Percentiles rank a stretch among this genome's conserved stretches.
Evolutionary conservation across 2,888 invertebrate species (phyloP).

Genomic region (Ochropacha duplaris): DNA sequence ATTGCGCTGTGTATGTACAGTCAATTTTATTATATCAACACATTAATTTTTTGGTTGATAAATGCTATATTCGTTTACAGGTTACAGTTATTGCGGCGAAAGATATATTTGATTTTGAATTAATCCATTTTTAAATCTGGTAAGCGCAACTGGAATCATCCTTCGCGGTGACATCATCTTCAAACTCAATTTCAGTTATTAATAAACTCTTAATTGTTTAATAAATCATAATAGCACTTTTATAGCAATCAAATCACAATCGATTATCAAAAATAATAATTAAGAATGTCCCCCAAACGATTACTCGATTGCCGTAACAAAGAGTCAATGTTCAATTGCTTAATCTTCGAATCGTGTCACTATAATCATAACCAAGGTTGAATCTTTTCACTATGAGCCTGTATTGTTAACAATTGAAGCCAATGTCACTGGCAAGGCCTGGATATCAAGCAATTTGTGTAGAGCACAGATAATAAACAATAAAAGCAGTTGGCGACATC

Average conservation of each 20-base stretch:
- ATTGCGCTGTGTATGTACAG: conserved; percentile 20
- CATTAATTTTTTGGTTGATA: conserved; percentile 31
- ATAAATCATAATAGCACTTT: background rate
- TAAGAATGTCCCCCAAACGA: background rate
- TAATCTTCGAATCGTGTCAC: conserved; percentile 38
- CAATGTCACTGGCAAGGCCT: conserved; percentile 53
- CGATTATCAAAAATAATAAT: background rate
- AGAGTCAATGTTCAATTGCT: conserved; percentile 32
- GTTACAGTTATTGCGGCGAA: conserved; percentile 3
- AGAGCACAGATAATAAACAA: background rate
- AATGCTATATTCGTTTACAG: conserved; percentile 18
- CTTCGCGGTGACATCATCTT: background rate
- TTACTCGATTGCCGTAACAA: background rate
- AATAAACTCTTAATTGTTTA: conserved; percentile 9
- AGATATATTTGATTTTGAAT: conserved; percentile 10
- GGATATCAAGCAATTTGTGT: conserved; percentile 23
- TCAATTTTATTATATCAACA: conserved; percentile 33
- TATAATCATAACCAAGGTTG: conserved; percentile 37
- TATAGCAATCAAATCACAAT: background rate
- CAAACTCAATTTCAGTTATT: conserved; percentile 7
- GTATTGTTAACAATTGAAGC: conserved; percentile 45
- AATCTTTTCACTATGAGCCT: conserved; percentile 34
- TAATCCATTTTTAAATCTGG: conserved; percentile 6
- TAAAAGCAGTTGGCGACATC: background rate
- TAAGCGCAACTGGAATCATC: background rate